These are phyloP conservation scores for Clanis bilineata DNA, from an alignment of 2,888 invertebrate genomes.

Conservation along the genomic window DNA sequence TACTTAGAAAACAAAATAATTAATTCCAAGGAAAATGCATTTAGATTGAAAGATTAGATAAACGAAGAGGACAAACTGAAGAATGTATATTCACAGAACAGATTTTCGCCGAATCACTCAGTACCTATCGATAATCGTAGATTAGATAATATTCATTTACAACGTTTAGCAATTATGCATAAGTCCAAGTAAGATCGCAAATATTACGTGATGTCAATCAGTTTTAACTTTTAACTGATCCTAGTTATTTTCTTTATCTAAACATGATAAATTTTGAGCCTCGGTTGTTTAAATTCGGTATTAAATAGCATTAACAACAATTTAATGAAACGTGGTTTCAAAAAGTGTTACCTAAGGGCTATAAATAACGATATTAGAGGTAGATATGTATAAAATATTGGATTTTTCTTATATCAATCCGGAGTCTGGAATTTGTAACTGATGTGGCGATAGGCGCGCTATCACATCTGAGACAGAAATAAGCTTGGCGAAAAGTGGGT, in stretches of 20 bases:
- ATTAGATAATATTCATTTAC: conserved; percentile 4
- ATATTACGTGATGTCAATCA: neutral
- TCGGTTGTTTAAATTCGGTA: no score
- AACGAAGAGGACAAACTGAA: neutral
- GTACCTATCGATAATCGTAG: no score
- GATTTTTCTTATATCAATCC: no score
- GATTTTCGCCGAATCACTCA: neutral
- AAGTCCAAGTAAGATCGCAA: neutral
- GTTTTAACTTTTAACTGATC: neutral
- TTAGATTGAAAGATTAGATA: neutral
- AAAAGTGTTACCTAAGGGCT: no score
- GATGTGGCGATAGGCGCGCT: no score
- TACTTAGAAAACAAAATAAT: neutral
- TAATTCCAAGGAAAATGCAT: neutral
- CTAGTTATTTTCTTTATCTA: neutral
- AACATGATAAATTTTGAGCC: neutral
- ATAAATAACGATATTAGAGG: no score
- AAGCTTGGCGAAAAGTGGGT: no score
- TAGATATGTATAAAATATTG: no score
- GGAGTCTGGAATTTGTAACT: no score
- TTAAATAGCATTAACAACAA: no score
- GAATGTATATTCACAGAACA: neutral
- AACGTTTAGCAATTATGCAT: conserved; percentile 2
- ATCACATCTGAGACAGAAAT: no score
- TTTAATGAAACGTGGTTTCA: no score